Percentiles rank a stretch among this genome's conserved stretches.
phyloP scores from a whole-genome alignment of 2,113 vertebrate species.

The Oplegnathus fasciatus region DNA sequence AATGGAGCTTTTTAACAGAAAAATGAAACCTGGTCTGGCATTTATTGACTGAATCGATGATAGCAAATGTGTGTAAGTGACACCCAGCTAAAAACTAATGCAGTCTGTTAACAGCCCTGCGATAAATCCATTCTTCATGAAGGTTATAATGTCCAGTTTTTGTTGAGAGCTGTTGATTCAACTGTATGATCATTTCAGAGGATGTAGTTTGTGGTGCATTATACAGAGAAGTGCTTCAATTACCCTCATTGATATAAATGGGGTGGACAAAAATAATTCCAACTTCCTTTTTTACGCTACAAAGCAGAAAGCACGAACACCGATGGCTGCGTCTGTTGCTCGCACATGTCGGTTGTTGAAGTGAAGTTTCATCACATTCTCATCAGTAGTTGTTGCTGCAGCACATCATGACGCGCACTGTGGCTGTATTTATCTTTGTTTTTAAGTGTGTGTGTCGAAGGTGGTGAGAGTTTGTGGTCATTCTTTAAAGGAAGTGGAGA shows the following conservation, averaged over 20 bases:
- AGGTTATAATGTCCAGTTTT: not conserved
- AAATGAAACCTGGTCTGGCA: not conserved
- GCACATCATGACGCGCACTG: not conserved
- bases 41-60: not conserved
- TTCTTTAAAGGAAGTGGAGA: slow-evolving; percentile 36
- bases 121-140: not conserved
- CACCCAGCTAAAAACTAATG: too few species aligned
- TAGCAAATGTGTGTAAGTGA: not conserved
- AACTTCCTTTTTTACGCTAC: too few species aligned
- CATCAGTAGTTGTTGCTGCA: slow-evolving; percentile 20
- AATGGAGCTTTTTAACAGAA: not conserved
- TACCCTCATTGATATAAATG: too few species aligned
- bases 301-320: not conserved
- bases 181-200: too few species aligned
- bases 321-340: not conserved
- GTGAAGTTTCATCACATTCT: slow-evolving; percentile 16
- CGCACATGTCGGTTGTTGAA: not conserved
- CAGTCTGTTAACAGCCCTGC: not conserved
- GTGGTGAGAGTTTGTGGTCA: slow-evolving; percentile 41
- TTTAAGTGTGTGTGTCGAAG: slow-evolving; percentile 6
- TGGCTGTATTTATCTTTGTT: slow-evolving; percentile 15
- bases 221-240: too few species aligned
- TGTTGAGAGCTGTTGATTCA: not conserved
- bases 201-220: too few species aligned
- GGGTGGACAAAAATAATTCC: too few species aligned